Evolutionary conservation across 2,888 invertebrate species (phyloP).

Genomic region (Amaurobius ferox): DNA sequence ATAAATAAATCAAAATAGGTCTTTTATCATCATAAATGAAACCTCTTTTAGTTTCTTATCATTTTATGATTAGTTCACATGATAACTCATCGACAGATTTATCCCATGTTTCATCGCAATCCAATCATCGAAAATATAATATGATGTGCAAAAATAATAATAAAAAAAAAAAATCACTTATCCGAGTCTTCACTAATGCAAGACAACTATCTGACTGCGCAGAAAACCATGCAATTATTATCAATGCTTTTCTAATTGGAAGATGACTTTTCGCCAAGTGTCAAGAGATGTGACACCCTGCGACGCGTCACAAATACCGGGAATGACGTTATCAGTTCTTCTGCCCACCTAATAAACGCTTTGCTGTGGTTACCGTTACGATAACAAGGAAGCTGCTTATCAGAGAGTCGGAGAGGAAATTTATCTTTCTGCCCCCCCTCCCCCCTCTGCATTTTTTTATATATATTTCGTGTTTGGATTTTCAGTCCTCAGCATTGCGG

Average conservation of each 20-base stretch:
- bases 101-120: neutral
- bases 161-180: too few species aligned
- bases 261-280: neutral
- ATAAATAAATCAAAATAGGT: too few species aligned
- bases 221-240: neutral
- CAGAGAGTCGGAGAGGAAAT: neutral
- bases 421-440: neutral
- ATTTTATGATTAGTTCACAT: neutral
- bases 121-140: neutral
- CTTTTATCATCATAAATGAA: too few species aligned
- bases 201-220: neutral
- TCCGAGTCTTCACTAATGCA: too few species aligned
- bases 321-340: slow-evolving; percentile 53
- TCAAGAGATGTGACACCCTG: slow-evolving; percentile 50
- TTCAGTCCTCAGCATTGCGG: too few species aligned
- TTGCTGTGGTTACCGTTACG: slow-evolving; percentile 69
- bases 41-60: neutral
- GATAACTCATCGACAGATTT: neutral
- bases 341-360: slow-evolving; percentile 63
- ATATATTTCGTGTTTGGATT: too few species aligned
- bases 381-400: slow-evolving; percentile 26
- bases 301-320: slow-evolving; percentile 50
- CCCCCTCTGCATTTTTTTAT: neutral
- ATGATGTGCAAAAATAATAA: neutral
- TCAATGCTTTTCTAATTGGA: slow-evolving; percentile 42